These are phyloP conservation scores for Adelphocoris suturalis DNA, from an alignment of 2,888 invertebrate species.

Conservation along the genomic window DNA sequence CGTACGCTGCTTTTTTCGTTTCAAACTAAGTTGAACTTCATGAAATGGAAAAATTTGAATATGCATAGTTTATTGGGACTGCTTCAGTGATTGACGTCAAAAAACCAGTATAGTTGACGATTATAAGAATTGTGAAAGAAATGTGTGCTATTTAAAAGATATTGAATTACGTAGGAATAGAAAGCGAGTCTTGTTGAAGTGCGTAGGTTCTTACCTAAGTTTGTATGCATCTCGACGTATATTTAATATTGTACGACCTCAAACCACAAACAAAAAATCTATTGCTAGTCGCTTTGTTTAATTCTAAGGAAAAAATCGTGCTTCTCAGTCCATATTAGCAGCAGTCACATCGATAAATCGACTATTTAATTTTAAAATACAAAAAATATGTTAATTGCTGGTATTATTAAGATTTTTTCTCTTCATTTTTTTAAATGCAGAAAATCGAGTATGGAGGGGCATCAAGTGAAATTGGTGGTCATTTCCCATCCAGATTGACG, in stretches of 20 bases:
- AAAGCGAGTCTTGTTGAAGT: neutral
- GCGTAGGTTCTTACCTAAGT: too few species aligned
- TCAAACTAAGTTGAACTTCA: neutral
- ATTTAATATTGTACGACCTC: too few species aligned
- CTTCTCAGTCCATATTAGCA: neutral
- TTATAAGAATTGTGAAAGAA: neutral
- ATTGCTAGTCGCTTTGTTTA: conserved; percentile 6
- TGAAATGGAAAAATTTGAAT: neutral
- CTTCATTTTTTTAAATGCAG: neutral
- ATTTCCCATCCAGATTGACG: neutral
- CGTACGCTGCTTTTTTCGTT: neutral
- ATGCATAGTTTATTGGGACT: neutral
- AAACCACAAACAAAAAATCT: neutral
- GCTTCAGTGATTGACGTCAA: neutral
- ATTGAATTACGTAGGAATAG: neutral
- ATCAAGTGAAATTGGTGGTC: neutral
- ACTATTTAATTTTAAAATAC: neutral
- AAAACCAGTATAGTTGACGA: neutral
- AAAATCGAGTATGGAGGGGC: conserved; percentile 1
- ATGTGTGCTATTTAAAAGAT: neutral
- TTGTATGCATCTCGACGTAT: too few species aligned
- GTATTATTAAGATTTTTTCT: conserved; percentile 6
- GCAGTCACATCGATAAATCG: neutral
- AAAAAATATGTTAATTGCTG: neutral
- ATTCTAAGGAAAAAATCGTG: neutral